Conservation (phyloP, 2,888 invertebrate species). For the Acanthosepion lycidas region DNA sequence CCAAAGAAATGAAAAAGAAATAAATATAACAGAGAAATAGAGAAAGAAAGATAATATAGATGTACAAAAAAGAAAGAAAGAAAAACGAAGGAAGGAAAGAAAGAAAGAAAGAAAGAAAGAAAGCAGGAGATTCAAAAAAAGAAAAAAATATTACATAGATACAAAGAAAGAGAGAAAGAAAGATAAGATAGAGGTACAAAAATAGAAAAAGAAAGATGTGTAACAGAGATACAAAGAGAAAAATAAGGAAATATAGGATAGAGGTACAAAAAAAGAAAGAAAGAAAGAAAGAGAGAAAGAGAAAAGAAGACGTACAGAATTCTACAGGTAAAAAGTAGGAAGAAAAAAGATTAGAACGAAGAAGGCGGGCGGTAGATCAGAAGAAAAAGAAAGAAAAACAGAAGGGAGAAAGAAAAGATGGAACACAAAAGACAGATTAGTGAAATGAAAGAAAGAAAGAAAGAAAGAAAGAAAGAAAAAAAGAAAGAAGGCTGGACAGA, state of each 20-base stretch:
- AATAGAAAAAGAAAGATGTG: too few species aligned
- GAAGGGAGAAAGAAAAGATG: too few species aligned
- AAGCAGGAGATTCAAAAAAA: background rate
- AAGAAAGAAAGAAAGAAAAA: too few species aligned
- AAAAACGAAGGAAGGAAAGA: background rate
- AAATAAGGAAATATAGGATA: too few species aligned
- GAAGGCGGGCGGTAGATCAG: background rate
- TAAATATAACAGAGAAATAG: background rate
- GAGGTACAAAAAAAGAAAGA: too few species aligned
- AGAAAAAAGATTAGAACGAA: background rate
- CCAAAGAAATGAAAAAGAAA: background rate
- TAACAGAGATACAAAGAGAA: too few species aligned
- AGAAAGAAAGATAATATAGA: background rate
- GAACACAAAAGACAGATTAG: too few species aligned
- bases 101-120: background rate
- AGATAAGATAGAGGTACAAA: too few species aligned
- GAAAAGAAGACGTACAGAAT: too few species aligned
- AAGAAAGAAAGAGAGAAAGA: too few species aligned
- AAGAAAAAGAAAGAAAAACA: background rate
- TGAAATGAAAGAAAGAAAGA: too few species aligned
- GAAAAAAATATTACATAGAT: background rate
- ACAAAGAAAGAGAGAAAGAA: background rate
- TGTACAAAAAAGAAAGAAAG: background rate
- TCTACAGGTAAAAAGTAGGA: background rate
- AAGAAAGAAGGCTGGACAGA: too few species aligned